Evolutionary conservation across 2,797 vertebrate genomes (phyloP), one percentile per base, ranked within the genome.

Genomic region (Alcedo quadribrachys): DNA sequence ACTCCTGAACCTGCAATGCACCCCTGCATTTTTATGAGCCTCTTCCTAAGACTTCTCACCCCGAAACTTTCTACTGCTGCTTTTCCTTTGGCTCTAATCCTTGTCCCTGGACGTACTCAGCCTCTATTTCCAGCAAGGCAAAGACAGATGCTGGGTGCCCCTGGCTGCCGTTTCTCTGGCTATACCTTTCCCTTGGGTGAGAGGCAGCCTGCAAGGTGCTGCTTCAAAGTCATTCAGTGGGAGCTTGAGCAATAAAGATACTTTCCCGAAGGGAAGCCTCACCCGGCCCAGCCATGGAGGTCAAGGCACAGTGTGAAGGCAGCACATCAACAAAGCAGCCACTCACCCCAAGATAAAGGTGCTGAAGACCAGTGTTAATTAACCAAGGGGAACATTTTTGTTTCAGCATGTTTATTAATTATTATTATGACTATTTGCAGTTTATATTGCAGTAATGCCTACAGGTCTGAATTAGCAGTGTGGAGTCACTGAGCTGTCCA

Each of bases 351-450:
- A 87, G 92, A 92, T 92, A 92, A 95, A 95, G 77, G 77, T 85
- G n/a, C 60, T 85, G 80, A 78, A 84, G 77, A 77, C 53, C 2
- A 0, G 35, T 1, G 8, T 81, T 94, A 94, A 95, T 95, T 91
- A 94, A 88, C 89, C 1, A 5, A 54, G 45, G 67, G 73, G 78
- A 93, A 61, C 3, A 1, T 76, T 74, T 95, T 87, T 93, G 95
- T 88, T 95, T 74, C 19, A 0, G 75, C 94, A 93, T 88, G 96
- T 62, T 94, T 91, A 95, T 92, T 96, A 94, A 95, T 96, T 93
- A 67, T 54, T 65, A 74, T 89, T 87, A 91, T 94, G 96, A 62
- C 81, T 95, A n/a, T 82, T 90, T 9, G 2, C 66, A 79, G 65
- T 84, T 93, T 90, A 88, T 73, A 46, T 57, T 91, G 85, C 69